These are phyloP conservation scores for Platycheirus albimanus DNA, from an alignment of 2,888 invertebrate genomes.

Conservation along the genomic window DNA sequence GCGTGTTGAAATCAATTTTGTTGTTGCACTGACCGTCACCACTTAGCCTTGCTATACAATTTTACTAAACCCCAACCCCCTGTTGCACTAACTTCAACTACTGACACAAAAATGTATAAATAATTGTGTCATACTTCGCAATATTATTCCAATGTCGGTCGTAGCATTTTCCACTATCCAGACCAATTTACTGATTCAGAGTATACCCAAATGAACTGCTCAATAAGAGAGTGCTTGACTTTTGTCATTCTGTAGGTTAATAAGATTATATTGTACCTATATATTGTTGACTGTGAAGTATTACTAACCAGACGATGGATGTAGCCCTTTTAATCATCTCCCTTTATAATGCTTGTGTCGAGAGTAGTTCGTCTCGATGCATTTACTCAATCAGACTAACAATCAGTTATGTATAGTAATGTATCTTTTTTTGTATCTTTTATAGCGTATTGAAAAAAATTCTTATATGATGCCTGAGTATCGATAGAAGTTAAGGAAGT, in stretches of 20 bases:
- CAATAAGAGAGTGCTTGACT: conserved; percentile 13
- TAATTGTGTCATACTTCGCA: conserved; percentile 16
- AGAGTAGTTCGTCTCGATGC: conserved; percentile 15
- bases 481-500: conserved; percentile 28
- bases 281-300: too few species aligned
- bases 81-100: too few species aligned
- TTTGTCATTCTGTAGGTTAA: conserved; percentile 51
- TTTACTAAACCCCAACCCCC: too few species aligned
- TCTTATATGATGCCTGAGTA: conserved; percentile 51
- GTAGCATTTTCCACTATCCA: not conserved
- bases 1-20: not conserved
- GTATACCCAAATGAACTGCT: conserved; percentile 23
- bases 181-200: conserved; percentile 2
- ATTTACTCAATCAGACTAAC: conserved; percentile 45
- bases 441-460: conserved; percentile 31
- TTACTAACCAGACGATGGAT: conserved; percentile 44
- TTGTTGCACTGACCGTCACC: not conserved
- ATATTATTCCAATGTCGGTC: conserved; percentile 14
- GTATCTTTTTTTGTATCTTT: not conserved
- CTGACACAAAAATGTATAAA: not conserved
- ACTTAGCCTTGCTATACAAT: conserved; percentile 19
- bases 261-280: conserved; percentile 30
- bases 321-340: conserved; percentile 34
- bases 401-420: not conserved
- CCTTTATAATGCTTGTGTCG: conserved; percentile 3